These are phyloP conservation scores for Lycia hirtaria DNA, from an alignment of 2,888 invertebrate genomes.

Conservation along the genomic window DNA sequence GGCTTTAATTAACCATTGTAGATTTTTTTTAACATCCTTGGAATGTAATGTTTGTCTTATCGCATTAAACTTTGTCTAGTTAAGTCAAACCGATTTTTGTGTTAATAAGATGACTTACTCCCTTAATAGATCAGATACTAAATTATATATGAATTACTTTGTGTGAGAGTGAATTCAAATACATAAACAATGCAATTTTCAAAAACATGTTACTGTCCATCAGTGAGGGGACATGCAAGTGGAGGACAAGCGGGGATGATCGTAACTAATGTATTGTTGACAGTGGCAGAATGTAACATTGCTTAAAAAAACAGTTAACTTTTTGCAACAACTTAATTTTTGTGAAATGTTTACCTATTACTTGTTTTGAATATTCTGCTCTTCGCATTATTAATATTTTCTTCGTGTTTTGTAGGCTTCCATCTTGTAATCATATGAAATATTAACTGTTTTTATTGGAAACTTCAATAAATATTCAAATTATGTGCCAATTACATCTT, in stretches of 20 bases:
- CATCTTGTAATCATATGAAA: not conserved
- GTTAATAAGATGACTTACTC: too few relatives aligned
- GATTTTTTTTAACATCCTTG: too few relatives aligned
- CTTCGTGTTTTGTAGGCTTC: not conserved
- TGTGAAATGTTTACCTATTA: not conserved
- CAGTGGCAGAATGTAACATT: not conserved
- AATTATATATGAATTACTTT: not conserved
- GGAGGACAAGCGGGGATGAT: too few relatives aligned
- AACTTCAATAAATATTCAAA: constrained; percentile 6
- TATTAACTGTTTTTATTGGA: too few relatives aligned
- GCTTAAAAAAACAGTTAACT: not conserved
- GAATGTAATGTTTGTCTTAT: too few relatives aligned
- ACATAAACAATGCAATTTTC: not conserved
- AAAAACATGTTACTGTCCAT: not conserved
- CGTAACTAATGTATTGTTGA: too few relatives aligned
- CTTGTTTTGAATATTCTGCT: not conserved
- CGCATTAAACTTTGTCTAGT: too few relatives aligned
- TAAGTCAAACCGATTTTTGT: too few relatives aligned
- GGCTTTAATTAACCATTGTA: too few relatives aligned
- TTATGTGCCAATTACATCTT: constrained; percentile 37
- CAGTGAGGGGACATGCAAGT: too few relatives aligned
- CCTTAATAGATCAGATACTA: too few relatives aligned
- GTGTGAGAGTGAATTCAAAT: not conserved
- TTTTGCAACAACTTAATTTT: constrained; percentile 3
- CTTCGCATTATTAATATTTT: not conserved